Conservation (phyloP, 2,113 vertebrate genomes). For the Fulmarus glacialis region DNA sequence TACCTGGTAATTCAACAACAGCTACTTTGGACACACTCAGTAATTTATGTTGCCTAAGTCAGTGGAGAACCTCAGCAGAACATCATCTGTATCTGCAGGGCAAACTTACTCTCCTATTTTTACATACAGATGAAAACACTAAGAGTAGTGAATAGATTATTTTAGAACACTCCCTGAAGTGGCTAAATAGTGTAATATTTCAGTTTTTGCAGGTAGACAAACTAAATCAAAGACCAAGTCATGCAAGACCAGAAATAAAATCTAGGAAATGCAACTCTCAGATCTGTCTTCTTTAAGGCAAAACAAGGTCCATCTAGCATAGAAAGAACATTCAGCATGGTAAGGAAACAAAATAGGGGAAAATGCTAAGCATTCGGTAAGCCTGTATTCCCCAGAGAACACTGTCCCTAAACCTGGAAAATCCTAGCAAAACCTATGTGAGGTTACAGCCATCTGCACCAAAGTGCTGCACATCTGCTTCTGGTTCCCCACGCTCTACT, state of each 20-base stretch:
- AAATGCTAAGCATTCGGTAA: background rate
- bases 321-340: background rate
- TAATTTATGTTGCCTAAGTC: background rate
- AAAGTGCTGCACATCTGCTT: background rate
- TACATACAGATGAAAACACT: background rate
- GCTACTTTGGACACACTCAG: background rate
- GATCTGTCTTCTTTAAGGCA: background rate
- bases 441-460: background rate
- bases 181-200: background rate
- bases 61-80: background rate
- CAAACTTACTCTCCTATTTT: background rate
- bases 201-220: background rate
- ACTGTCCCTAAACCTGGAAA: background rate
- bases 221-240: background rate
- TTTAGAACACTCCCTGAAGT: background rate
- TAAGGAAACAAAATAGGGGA: background rate
- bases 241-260: background rate
- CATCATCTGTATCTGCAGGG: background rate
- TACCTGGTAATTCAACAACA: background rate
- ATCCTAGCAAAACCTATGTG: background rate
- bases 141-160: background rate
- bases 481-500: background rate
- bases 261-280: background rate
- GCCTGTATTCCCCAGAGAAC: background rate
- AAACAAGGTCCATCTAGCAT: background rate